These are phyloP conservation scores for Halyomorpha halys DNA, from an alignment of 1,140 invertebrate species.

Conservation along the genomic window DNA sequence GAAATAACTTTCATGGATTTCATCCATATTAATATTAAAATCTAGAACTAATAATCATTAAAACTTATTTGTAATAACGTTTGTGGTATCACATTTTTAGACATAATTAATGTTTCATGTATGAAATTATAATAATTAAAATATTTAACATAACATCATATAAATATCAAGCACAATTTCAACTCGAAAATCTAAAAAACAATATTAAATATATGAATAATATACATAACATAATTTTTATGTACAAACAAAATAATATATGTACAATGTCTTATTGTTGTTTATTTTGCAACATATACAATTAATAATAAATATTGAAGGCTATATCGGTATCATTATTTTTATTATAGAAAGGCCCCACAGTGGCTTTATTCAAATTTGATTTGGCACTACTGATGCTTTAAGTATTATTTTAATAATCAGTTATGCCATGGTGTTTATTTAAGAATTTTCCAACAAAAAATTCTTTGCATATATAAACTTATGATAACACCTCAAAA, in stretches of 20 bases:
- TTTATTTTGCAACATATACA: conserved; percentile 11
- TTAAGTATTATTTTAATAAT: too few species aligned
- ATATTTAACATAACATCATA: too few species aligned
- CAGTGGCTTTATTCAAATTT: conserved; percentile 5
- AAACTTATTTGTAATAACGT: too few species aligned
- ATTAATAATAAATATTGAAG: conserved; percentile 1
- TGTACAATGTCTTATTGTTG: conserved; percentile 12
- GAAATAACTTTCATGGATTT: background rate
- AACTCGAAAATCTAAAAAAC: too few species aligned
- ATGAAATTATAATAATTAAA: too few species aligned
- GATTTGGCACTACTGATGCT: conserved; percentile 11
- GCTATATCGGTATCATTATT: conserved; percentile 1
- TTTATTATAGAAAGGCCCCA: conserved; percentile 17
- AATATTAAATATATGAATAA: too few species aligned
- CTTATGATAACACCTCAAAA: background rate
- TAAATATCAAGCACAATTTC: too few species aligned
- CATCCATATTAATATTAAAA: background rate
- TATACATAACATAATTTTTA: conserved; percentile 12
- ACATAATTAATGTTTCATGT: too few species aligned
- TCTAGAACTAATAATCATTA: background rate
- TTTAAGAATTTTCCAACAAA: background rate
- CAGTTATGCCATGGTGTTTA: too few species aligned
- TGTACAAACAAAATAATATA: conserved; percentile 17
- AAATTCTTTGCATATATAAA: background rate
- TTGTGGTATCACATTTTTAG: too few species aligned